Percentiles rank a stretch among this genome's conserved stretches.
These are phyloP conservation scores for Dasyurus viverrinus DNA, from an alignment of 2,113 vertebrate species.

Conservation along the genomic window DNA sequence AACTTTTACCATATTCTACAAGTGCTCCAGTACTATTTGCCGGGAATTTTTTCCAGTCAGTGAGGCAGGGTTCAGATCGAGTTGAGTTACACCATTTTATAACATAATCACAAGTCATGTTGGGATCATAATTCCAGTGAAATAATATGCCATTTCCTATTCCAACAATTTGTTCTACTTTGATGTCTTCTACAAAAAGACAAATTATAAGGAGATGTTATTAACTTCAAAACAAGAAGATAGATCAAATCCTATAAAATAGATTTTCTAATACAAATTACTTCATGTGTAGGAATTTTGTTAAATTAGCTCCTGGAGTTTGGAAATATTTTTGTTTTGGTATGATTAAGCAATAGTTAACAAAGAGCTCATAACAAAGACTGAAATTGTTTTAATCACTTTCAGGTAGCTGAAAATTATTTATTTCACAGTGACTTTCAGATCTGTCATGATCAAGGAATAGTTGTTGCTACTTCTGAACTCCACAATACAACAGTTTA, in stretches of 20 bases:
- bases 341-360: background rate
- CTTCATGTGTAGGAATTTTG: background rate
- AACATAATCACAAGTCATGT: slow-evolving; percentile 84
- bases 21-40: slow-evolving; percentile 78
- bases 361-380: background rate
- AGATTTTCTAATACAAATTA: background rate
- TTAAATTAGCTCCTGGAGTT: background rate
- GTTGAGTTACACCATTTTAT: slow-evolving; percentile 84
- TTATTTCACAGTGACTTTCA: background rate
- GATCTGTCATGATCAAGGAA: background rate
- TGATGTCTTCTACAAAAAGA: slow-evolving; percentile 78
- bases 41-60: slow-evolving; percentile 85
- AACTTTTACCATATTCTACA: slow-evolving; percentile 84
- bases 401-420: background rate
- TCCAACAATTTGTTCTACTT: slow-evolving; percentile 76
- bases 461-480: background rate
- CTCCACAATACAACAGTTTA: background rate
- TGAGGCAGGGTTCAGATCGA: slow-evolving; percentile 73
- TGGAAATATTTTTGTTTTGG: background rate
- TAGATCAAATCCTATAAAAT: background rate
- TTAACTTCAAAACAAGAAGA: background rate
- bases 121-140: slow-evolving; percentile 81
- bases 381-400: background rate
- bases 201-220: slow-evolving; percentile 28
- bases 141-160: slow-evolving; percentile 81